Evolutionary conservation across 2,113 vertebrate genomes (phyloP).

Genomic region (Oncorhynchus keta): DNA sequence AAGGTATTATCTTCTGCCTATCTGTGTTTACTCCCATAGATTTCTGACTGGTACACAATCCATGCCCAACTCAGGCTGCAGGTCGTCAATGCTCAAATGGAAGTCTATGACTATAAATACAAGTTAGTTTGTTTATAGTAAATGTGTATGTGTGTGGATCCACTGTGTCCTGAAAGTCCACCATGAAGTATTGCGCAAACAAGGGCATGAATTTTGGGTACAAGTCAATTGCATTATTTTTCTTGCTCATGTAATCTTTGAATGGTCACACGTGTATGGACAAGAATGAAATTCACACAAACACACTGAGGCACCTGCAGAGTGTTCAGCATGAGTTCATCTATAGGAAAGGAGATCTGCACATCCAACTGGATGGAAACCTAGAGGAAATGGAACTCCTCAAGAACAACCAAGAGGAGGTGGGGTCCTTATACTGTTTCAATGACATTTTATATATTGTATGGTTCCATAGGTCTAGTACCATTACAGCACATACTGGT

Average conservation of each 20-base stretch:
- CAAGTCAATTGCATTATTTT: too few relatives aligned
- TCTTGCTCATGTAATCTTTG: too few relatives aligned
- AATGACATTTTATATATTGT: background rate
- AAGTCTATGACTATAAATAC: background rate
- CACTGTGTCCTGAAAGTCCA: too few relatives aligned
- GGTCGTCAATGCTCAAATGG: background rate
- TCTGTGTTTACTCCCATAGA: background rate
- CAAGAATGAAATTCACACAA: background rate
- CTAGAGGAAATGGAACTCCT: conserved; percentile 70
- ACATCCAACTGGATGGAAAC: conserved; percentile 71
- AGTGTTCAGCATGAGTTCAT: background rate
- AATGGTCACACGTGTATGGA: background rate
- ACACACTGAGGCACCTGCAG: background rate
- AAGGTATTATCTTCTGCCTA: background rate
- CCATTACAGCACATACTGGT: too few relatives aligned
- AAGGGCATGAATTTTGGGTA: background rate
- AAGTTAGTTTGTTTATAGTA: background rate
- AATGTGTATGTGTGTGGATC: too few relatives aligned
- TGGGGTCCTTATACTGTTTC: background rate
- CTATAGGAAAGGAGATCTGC: conserved; percentile 54
- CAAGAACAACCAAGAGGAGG: conserved; percentile 75
- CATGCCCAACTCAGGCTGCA: background rate
- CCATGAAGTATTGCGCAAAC: background rate
- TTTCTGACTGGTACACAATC: background rate
- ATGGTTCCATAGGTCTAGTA: too few relatives aligned